Conservation (phyloP, 2,888 invertebrate genomes). For the Megastigmus dorsalis region DNA sequence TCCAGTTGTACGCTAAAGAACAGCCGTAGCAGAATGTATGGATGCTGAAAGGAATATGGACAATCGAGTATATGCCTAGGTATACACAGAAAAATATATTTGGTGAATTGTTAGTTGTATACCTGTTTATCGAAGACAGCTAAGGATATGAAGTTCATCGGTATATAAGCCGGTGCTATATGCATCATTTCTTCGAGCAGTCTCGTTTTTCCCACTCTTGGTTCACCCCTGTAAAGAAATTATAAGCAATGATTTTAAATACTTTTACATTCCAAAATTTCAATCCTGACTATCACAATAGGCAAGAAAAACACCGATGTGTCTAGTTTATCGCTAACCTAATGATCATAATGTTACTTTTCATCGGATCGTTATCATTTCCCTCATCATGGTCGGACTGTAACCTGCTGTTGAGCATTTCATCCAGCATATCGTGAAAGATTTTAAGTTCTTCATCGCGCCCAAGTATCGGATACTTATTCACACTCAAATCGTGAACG, state of each 20-base stretch:
- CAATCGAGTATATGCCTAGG: conserved; percentile 6
- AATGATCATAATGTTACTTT: conserved; percentile 24
- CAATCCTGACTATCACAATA: too few species aligned
- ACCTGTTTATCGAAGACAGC: conserved; percentile 71
- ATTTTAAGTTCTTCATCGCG: conserved; percentile 73
- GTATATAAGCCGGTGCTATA: conserved; percentile 72
- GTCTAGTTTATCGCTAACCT: too few species aligned
- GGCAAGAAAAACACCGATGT: too few species aligned
- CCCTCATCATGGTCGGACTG: too few species aligned
- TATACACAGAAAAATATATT: background rate
- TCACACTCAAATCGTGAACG: conserved; percentile 57
- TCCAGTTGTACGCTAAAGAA: conserved; percentile 74
- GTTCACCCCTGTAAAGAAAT: conserved; percentile 74
- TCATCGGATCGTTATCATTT: background rate
- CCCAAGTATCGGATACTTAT: conserved; percentile 76
- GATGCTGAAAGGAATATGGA: conserved; percentile 63
- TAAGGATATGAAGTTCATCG: conserved; percentile 71
- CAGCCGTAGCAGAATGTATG: conserved; percentile 73
- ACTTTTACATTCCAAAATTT: too few species aligned
- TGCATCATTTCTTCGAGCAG: conserved; percentile 78
- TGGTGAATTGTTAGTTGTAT: conserved; percentile 20
- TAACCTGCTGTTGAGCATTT: conserved; percentile 56
- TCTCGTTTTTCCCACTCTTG: conserved; percentile 79
- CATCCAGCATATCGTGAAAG: conserved; percentile 60
- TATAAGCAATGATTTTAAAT: too few species aligned